Percentiles rank a stretch among this genome's conserved stretches.
Evolutionary conservation across 2,888 invertebrate species (phyloP).

Genomic region (Erynnis tages): DNA sequence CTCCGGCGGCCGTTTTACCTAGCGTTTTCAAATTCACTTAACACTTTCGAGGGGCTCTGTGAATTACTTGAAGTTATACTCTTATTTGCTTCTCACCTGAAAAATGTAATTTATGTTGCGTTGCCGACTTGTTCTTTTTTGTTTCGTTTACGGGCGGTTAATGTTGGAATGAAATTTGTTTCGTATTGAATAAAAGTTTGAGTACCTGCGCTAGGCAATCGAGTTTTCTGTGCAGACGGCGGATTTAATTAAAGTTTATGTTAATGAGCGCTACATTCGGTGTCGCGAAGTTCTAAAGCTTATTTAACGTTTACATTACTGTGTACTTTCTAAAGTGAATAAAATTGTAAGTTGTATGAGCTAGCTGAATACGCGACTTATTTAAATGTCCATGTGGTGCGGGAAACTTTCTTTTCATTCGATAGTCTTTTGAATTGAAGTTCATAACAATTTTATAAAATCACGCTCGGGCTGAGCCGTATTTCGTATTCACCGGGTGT

Average conservation of each 20-base stretch:
- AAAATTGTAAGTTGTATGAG: slow-evolving; percentile 1
- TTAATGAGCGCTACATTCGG: slow-evolving; percentile 36
- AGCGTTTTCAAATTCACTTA: slow-evolving; percentile 66
- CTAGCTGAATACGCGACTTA: background rate
- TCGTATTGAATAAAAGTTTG: slow-evolving; percentile 36
- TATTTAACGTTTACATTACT: slow-evolving; percentile 15
- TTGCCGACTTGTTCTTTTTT: slow-evolving; percentile 46
- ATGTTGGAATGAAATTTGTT: slow-evolving; percentile 43
- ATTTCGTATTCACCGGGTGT: slow-evolving; percentile 54
- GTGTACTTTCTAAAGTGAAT: slow-evolving; percentile 4
- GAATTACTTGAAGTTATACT: slow-evolving; percentile 60
- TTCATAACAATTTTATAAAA: slow-evolving; percentile 44
- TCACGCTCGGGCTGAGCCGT: slow-evolving; percentile 45
- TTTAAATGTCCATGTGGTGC: slow-evolving; percentile 21
- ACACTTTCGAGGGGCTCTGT: slow-evolving; percentile 59
- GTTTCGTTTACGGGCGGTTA: slow-evolving; percentile 49
- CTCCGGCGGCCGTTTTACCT: slow-evolving; percentile 39
- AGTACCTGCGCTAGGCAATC: slow-evolving; percentile 34
- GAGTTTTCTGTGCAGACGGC: slow-evolving; percentile 35
- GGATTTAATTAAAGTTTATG: slow-evolving; percentile 40
- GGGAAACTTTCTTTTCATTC: slow-evolving; percentile 28
- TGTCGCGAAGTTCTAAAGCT: slow-evolving; percentile 8
- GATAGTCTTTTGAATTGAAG: slow-evolving; percentile 26
- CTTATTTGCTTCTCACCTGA: slow-evolving; percentile 57
- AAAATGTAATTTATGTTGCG: slow-evolving; percentile 58